Conservation (phyloP, 2,113 vertebrate species). For the Trinectes maculatus region DNA sequence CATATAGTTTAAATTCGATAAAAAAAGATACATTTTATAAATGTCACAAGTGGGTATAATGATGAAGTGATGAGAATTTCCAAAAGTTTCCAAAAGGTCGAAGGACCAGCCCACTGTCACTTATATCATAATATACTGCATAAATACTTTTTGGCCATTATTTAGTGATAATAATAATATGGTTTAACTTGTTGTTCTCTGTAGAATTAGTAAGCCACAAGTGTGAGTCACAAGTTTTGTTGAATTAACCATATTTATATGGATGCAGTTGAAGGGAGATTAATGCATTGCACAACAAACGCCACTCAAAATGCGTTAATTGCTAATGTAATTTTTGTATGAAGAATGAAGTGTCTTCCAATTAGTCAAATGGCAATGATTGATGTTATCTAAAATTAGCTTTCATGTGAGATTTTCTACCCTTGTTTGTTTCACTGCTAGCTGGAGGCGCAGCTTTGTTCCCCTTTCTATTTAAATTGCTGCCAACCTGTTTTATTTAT, state of each 20-base stretch:
- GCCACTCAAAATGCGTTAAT: slow-evolving; percentile 66
- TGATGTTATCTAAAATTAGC: slow-evolving; percentile 81
- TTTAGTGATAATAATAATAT: not conserved
- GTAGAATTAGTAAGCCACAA: not conserved
- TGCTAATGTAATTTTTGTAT: slow-evolving; percentile 71
- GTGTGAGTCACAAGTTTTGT: too few species aligned
- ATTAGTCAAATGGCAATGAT: slow-evolving; percentile 78
- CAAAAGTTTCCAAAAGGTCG: not conserved
- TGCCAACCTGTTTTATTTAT: slow-evolving; percentile 81
- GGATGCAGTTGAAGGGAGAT: slow-evolving; percentile 50
- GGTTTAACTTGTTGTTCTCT: too few species aligned
- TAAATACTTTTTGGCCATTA: not conserved
- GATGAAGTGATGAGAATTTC: not conserved
- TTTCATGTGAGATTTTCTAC: slow-evolving; percentile 77
- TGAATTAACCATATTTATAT: slow-evolving; percentile 61
- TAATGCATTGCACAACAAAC: slow-evolving; percentile 58
- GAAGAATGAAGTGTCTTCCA: slow-evolving; percentile 74
- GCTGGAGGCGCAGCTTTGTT: slow-evolving; percentile 77
- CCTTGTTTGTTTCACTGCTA: slow-evolving; percentile 59
- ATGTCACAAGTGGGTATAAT: too few species aligned
- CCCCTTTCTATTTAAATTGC: slow-evolving; percentile 80
- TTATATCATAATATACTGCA: not conserved
- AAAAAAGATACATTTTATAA: too few species aligned
- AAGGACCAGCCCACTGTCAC: not conserved
- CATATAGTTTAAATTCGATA: too few species aligned